Conservation (phyloP, 2,113 vertebrate species). For the Struthidea cinerea region DNA sequence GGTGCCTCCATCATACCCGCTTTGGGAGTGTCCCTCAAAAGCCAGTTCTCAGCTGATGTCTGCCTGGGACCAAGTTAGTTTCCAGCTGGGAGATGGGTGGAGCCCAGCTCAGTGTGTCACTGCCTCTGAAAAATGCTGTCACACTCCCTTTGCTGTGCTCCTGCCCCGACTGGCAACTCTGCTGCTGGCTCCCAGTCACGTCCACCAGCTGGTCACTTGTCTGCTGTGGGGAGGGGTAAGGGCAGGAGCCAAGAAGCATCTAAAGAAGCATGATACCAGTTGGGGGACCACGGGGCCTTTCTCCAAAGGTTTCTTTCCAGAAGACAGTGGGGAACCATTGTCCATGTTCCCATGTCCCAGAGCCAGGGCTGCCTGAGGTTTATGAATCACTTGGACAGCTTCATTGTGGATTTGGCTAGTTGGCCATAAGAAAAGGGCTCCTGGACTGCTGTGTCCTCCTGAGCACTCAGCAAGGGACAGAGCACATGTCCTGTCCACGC, state of each 20-base stretch:
- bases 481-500: background rate
- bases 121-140: background rate
- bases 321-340: background rate
- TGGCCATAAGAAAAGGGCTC: background rate
- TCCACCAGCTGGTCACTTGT: background rate
- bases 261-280: background rate
- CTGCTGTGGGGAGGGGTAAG: background rate
- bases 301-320: background rate
- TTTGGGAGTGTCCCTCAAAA: conserved; percentile 17
- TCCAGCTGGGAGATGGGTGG: background rate
- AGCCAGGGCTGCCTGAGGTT: background rate
- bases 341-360: rapidly evolving
- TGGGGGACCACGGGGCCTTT: rapidly evolving
- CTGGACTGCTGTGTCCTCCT: background rate
- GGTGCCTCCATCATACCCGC: background rate
- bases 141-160: background rate
- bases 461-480: background rate
- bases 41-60: background rate
- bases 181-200: background rate
- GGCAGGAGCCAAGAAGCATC: background rate
- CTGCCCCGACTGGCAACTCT: background rate
- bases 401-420: background rate
- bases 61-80: background rate
- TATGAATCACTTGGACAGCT: background rate
- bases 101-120: background rate